Base-by-base conservation (phyloP, 2,888 invertebrate genomes). In the Dasypogon diadema region DNA sequence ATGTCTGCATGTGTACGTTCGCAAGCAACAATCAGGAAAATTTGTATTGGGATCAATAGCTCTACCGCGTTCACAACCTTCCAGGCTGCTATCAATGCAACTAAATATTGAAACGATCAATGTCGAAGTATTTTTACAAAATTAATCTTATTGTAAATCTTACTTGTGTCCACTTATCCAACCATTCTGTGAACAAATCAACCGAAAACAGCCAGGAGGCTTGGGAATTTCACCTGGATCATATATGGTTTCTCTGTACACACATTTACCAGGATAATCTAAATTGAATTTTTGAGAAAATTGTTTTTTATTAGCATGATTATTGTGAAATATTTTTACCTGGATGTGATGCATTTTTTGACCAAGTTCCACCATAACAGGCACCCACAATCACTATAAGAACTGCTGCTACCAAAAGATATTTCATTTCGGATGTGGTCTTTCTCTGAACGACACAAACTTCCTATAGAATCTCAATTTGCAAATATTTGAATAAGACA, bases 111-210 rank as follows among this genome's bases (percentile, higher is more conserved):
- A n/a, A n/a, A n/a, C n/a, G n/a, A n/a, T n/a, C n/a, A n/a, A n/a
- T n/a, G n/a, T n/a, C n/a, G n/a, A n/a, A n/a, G n/a, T n/a, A n/a
- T n/a, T n/a, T n/a, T n/a, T n/a, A n/a, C n/a, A n/a, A n/a, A n/a
- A n/a, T n/a, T n/a, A n/a, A 51, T 14, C 14, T n/a, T n/a, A n/a
- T n/a, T 51, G 8, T 2, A 51, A 51, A 21, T 8, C 16, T 63
- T 63, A 63, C 63, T 37, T 63, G 14, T 63, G 63, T 18, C 37
- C 46, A 16, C 63, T 63, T 26, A 63, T 21, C 42, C 63, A 42
- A 63, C 42, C 26, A 22, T 63, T 63, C 22, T 2, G 8, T 22
- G 21, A 21, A 12, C 63, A 63, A 8, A 42, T 42, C 12, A 63
- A 42, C 18, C 26, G 22, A 14, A n/a, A 12, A 42, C 63, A 63